Conservation (phyloP, 2,797 vertebrate genomes). For the Brachyalestes nurse region DNA sequence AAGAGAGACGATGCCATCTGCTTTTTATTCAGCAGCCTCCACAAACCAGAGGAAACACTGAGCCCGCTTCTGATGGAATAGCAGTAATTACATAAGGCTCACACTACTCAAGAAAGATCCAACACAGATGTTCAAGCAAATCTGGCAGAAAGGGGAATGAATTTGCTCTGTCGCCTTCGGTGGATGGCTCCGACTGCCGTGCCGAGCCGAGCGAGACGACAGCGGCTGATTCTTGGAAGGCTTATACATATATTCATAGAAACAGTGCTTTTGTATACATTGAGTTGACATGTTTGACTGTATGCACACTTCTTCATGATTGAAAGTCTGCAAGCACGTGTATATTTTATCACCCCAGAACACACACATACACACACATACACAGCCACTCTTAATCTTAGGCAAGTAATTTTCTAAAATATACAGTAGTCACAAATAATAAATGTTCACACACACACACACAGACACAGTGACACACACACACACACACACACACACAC, state of each 20-base stretch:
- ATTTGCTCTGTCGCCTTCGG: not conserved
- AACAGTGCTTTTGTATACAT: constrained; percentile 10
- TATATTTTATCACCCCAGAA: not conserved
- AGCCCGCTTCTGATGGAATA: constrained; percentile 47
- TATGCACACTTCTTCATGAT: not conserved
- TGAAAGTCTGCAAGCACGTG: constrained; percentile 3
- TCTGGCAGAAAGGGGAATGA: constrained; percentile 31
- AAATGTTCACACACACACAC: not conserved
- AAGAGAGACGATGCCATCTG: constrained; percentile 44
- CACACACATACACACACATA: not conserved
- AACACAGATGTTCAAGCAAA: constrained; percentile 66
- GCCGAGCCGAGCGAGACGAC: not conserved
- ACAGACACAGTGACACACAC: too few species aligned
- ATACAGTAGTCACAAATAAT: not conserved
- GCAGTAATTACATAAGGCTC: constrained; percentile 66
- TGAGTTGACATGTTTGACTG: constrained; percentile 1
- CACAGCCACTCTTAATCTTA: not conserved
- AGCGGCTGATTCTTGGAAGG: not conserved
- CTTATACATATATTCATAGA: constrained; percentile 37
- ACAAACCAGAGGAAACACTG: constrained; percentile 35
- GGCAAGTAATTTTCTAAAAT: constrained; percentile 8
- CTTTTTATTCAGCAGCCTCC: constrained; percentile 51
- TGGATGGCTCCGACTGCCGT: not conserved
- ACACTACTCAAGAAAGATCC: constrained; percentile 50
- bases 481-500: too few species aligned